Conservation (phyloP, 2,888 invertebrate species). For the Lacanobia oleracea region DNA sequence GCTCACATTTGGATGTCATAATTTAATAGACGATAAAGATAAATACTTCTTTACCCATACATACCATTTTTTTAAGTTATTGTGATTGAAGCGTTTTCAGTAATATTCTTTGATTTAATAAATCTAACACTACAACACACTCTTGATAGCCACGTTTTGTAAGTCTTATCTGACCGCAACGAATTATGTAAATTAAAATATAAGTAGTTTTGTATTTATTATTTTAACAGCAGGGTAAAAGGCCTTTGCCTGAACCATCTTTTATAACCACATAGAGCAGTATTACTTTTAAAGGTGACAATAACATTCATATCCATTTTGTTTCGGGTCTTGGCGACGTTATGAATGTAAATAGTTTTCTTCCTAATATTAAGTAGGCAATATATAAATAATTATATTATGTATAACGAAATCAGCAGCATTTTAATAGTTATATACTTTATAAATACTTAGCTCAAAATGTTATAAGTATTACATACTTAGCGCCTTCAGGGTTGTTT, state of each 20-base stretch:
- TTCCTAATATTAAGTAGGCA: conserved; percentile 11
- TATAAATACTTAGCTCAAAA: conserved; percentile 43
- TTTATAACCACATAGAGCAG: conserved; percentile 20
- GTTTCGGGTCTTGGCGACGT: conserved; percentile 3
- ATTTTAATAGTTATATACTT: conserved; percentile 18
- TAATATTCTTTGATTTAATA: not conserved
- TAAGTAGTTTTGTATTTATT: conserved; percentile 46
- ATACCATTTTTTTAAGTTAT: not conserved
- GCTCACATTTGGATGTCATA: not conserved
- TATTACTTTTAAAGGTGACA: conserved; percentile 22
- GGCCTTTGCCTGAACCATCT: conserved; percentile 56
- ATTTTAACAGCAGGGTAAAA: conserved; percentile 61
- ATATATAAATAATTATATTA: conserved; percentile 2
- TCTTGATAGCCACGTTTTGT: not conserved
- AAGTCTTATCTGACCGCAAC: conserved; percentile 20
- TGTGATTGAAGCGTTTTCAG: not conserved
- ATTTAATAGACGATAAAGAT: not conserved
- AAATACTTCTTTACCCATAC: not conserved
- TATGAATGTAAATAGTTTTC: conserved; percentile 2
- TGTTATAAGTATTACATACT: conserved; percentile 18
- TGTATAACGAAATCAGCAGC: conserved; percentile 37
- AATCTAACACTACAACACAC: not conserved
- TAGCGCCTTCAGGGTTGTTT: conserved; percentile 35
- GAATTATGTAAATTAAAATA: conserved; percentile 36
- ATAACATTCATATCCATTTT: not conserved